Evolutionary conservation across 2,113 vertebrate species (phyloP), one percentile per base, ranked within the genome.

Genomic region (Prunella himalayana): DNA sequence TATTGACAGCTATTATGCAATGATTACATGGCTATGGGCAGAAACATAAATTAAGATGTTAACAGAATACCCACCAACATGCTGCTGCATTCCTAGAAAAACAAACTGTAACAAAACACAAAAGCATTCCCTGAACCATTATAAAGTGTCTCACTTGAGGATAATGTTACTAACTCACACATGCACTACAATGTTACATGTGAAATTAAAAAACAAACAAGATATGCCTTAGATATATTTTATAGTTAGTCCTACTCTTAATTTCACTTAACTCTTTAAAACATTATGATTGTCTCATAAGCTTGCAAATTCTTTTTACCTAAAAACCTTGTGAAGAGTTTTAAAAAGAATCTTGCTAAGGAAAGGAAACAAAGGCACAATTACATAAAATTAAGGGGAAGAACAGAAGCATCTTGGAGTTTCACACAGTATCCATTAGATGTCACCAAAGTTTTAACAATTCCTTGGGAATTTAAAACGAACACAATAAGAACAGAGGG

Each of bases 351-450:
- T 65, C 76, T n/a, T 44, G 73, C 35, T 85, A 76, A 65, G 90
- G 69, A 88, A 94, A 89, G 85, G 91, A 95, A 77, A 88, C 73
- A 91, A 98, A 98, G 97, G 97, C 96, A 98, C 97, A 94, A 50
- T 91, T 93, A 73, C 42, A 41, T 60, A 82, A 72, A 89, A 93
- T 73, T 49, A 82, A 93, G 83, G 92, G 94, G 86, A 96, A 95
- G 92, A 96, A 94, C 92, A 88, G 92, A 97, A 97, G 96, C 97
- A 95, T 93, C 95, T 93, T 95, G 97, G 95, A 97, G 96, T 97
- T 98, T 94, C 97, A 96, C 91, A 92, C 76, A 92, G 92, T 97
- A 97, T 96, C 98, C 98, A 97, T 96, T 96, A 97, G 97, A 97
- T 97, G 98, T 98, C 97, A 97, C 96, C 79, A 97, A 84, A 93